phyloP scores from a whole-genome alignment of 2,113 vertebrate species.

The Stegostoma tigrinum region DNA sequence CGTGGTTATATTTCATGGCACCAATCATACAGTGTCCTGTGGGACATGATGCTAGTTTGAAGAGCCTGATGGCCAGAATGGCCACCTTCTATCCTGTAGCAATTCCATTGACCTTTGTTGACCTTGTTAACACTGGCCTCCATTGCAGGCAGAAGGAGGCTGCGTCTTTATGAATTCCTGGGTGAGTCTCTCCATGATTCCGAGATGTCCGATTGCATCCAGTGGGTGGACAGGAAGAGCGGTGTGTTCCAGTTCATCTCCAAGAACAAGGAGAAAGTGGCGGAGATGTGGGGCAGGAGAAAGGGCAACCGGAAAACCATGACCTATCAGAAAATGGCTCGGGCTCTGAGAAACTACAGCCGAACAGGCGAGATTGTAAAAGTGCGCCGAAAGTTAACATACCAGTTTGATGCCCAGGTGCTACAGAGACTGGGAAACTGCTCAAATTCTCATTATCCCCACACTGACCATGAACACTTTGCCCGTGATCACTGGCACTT shows the following conservation, averaged over 20 bases:
- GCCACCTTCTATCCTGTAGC: too few relatives aligned
- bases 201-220: constrained; percentile 66
- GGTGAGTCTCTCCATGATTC: constrained; percentile 68
- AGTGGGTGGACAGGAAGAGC: constrained; percentile 63
- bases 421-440: constrained; percentile 45
- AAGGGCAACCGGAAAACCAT: constrained; percentile 72
- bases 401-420: constrained; percentile 52
- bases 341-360: constrained; percentile 64
- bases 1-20: too few relatives aligned
- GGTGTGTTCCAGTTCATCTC: constrained; percentile 71
- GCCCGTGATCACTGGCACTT: neutral
- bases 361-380: constrained; percentile 66
- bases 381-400: constrained; percentile 67
- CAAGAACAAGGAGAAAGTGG: constrained; percentile 67
- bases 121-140: neutral
- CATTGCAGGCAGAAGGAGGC: constrained; percentile 67
- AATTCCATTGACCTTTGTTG: neutral
- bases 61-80: too few relatives aligned
- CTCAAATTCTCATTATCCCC: constrained; percentile 49
- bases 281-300: constrained; percentile 62
- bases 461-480: constrained; percentile 53
- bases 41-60: too few relatives aligned
- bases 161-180: constrained; percentile 69
- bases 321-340: constrained; percentile 73
- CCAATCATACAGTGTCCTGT: too few relatives aligned